Evolutionary conservation across 2,888 invertebrate species (phyloP), one percentile per base, ranked within the genome.

Genomic region (Caprella mutica): DNA sequence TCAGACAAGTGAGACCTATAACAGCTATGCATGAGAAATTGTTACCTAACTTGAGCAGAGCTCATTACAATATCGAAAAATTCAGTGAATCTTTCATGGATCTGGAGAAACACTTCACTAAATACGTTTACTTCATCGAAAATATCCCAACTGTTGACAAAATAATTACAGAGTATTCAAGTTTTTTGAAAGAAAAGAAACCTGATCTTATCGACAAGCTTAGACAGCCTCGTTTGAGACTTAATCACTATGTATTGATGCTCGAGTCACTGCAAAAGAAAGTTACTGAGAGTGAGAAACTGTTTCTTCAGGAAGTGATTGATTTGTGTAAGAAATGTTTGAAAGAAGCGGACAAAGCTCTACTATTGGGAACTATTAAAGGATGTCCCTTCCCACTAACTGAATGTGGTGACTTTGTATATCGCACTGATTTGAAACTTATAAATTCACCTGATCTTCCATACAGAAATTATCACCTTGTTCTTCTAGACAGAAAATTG

Each of bases 41-140:
- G 12, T 56, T 57, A n/a, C 29, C 19, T 23, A 44, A 55, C 24
- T 55, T 61, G 19, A 17, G 29, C 21, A 33, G 29, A 4, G 55
- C 57, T 30, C 24, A 19, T 29, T 17, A 27, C 24, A 42, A 55
- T 27, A 29, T 58, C 5, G 46, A 23, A 19, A 14, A 42, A 14
- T 54, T 61, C 8, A 52, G 58, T 43, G 58, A 61, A 5, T 52
- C 61, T 9, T 57, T 61, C 27, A 30, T 48, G 26, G 21, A 17
- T 5, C 61, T 52, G 24, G 27, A 53, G 12, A 44, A 40, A 2
- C 52, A 58, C 3, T 61, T 57, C 19, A 43, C 52, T 19, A 55
- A 52, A 17, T 61, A 61, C 35, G 58, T 61, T 5, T 61, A 61
- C 39, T 61, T 55, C 43, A 61, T 61, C 51, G 61, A 61, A 43